phyloP scores from a whole-genome alignment of 37 sponge, comb jelly and placozoan species.

The Lycopodina hypogea region DNA sequence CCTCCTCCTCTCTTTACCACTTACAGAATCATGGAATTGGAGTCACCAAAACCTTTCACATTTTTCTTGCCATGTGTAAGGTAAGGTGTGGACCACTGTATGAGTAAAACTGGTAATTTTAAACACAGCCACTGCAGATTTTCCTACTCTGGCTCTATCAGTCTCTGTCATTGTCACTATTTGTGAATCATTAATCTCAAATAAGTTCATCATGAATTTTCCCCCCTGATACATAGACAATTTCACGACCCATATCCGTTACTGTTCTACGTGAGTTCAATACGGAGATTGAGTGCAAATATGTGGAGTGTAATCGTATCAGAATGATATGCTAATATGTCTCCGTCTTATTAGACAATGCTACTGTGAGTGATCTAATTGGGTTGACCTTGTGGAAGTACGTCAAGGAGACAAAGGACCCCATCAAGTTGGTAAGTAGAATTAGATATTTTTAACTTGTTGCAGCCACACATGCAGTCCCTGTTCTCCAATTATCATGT shows the following conservation, averaged over 20 bases:
- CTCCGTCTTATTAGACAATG: constrained; percentile 49
- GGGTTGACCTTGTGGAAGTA: constrained; percentile 84
- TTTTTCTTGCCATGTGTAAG: constrained; percentile 63
- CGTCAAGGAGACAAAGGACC: constrained; percentile 42
- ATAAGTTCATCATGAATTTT: neutral
- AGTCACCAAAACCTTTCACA: constrained; percentile 39
- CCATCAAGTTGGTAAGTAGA: constrained; percentile 43
- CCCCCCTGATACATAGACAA: constrained; percentile 14
- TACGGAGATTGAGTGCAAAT: too few species aligned
- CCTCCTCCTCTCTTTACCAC: too few species aligned
- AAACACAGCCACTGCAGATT: too few species aligned
- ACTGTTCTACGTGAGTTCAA: constrained; percentile 53
- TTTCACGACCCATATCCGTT: constrained; percentile 21
- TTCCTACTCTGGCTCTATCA: too few species aligned
- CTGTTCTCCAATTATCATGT: neutral
- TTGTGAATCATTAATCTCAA: neutral
- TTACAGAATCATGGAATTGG: constrained; percentile 55
- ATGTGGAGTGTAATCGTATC: too few species aligned
- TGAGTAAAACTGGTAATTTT: too few species aligned
- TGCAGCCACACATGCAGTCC: neutral
- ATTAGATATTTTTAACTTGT: neutral
- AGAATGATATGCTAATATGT: too few species aligned
- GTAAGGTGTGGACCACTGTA: constrained; percentile 10
- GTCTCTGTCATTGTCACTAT: too few species aligned
- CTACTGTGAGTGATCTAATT: constrained; percentile 68